Evolutionary conservation across 2,797 vertebrate species (phyloP).

Genomic region (Lepilemur ruficaudatus): DNA sequence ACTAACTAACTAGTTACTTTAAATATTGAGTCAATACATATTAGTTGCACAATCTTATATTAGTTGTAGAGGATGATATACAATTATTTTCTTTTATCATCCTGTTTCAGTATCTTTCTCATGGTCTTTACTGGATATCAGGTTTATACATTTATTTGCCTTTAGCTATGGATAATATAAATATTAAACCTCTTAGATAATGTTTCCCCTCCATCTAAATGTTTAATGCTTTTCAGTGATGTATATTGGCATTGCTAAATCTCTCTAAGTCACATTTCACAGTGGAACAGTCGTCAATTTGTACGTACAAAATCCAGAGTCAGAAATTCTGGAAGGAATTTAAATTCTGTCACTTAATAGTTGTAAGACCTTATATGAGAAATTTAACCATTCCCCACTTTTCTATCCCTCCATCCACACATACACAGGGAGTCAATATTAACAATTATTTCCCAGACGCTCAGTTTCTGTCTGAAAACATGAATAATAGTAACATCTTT

Average conservation of each 20-base stretch:
- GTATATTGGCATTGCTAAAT: not conserved
- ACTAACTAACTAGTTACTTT: not conserved
- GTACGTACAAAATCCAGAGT: constrained; percentile 41
- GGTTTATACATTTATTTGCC: not conserved
- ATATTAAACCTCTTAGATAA: not conserved
- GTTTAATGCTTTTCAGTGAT: not conserved
- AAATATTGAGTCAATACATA: not conserved
- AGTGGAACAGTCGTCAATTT: not conserved
- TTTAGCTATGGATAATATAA: not conserved
- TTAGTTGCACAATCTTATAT: not conserved
- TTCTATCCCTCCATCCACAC: not conserved
- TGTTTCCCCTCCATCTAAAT: not conserved
- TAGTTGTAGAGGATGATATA: not conserved
- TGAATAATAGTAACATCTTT: not conserved
- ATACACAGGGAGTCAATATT: not conserved
- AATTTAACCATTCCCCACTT: not conserved
- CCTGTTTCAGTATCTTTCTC: not conserved
- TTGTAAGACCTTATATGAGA: not conserved
- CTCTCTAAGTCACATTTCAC: constrained; percentile 28
- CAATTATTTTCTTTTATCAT: not conserved
- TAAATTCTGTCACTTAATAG: constrained; percentile 58
- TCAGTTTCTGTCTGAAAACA: not conserved
- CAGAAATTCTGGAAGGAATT: constrained; percentile 57
- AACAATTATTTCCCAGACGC: not conserved
- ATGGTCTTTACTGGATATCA: not conserved